These are phyloP conservation scores for Heteromyza rotundicornis DNA, from an alignment of 2,888 invertebrate genomes.

Conservation along the genomic window DNA sequence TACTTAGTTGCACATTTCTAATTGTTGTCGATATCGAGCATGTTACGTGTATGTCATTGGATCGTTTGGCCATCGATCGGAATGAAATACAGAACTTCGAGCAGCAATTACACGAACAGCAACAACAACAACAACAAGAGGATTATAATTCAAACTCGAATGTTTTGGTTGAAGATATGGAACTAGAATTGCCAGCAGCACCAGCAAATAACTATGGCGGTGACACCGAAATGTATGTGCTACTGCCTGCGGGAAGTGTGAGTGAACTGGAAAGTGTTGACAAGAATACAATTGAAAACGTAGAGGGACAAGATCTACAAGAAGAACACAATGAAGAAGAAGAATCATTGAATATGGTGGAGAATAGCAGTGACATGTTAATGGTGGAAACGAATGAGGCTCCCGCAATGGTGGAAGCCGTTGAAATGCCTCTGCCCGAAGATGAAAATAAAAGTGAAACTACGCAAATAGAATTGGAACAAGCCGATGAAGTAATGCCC, in stretches of 20 bases:
- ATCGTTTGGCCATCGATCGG: conserved; percentile 45
- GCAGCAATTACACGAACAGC: conserved; percentile 26
- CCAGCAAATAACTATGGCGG: conserved; percentile 17
- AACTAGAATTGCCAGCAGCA: conserved; percentile 40
- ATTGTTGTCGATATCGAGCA: conserved; percentile 26
- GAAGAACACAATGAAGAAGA: conserved; percentile 19
- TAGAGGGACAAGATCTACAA: conserved; percentile 15
- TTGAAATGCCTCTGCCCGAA: conserved; percentile 2
- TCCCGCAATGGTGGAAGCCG: conserved; percentile 35
- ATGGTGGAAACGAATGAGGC: conserved; percentile 53
- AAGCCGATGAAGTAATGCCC: neutral
- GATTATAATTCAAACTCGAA: conserved; percentile 6
- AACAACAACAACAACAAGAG: neutral
- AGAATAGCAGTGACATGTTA: conserved; percentile 44
- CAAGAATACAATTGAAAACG: conserved; percentile 33
- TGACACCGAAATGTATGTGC: conserved; percentile 47
- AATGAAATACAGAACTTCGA: conserved; percentile 39
- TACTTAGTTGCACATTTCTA: conserved; percentile 26
- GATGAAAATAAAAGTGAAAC: neutral
- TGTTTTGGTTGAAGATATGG: conserved; percentile 48
- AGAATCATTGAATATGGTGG: conserved; percentile 10
- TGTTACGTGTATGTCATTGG: conserved; percentile 48
- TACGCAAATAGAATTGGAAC: neutral
- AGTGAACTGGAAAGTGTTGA: conserved; percentile 24
- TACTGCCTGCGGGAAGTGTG: conserved; percentile 41